Evolutionary conservation across 2,113 vertebrate genomes (phyloP), one percentile per base, ranked within the genome.

Genomic region (Haplochromis vanheusdeni): DNA sequence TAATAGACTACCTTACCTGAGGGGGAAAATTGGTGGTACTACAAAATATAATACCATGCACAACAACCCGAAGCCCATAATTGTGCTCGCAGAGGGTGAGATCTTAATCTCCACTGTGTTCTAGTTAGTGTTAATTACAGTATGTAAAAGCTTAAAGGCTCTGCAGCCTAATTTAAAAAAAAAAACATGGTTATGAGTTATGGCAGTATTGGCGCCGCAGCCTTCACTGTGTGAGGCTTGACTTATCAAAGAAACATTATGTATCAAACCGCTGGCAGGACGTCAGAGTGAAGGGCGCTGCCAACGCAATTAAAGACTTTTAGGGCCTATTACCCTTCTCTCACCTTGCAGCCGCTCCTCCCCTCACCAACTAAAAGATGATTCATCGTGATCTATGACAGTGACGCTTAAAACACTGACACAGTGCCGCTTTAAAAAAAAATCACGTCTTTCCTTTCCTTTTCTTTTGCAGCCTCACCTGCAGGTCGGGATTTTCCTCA

Each of bases 401-500:
- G 26, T 55, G 84, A 77, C 86, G 14, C 35, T n/a, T n/a, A n/a
- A n/a, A n/a, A n/a, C n/a, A n/a, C n/a, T n/a, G n/a, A n/a, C n/a
- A n/a, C n/a, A n/a, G n/a, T n/a, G n/a, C 31, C 70, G 45, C 79
- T 62, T 89, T 2, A 12, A 35, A 65, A 65, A n/a, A 16, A 6
- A 51, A 13, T 21, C n/a, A 14, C 58, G 2, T 17, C 4, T 4
- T 31, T 84, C 7, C 31, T 10, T n/a, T 58, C 37, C 14, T 37
- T 58, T 28, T 47, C 45, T 65, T 79, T 62, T 8, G 8, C 5
- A n/a, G 3, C 40, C 91, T 96, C 96, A 99, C 99, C 98, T 99
- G 98, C 77, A 99, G 95, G 79, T 99, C 98, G 16, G 98, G 98
- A 87, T 99, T 98, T 60, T 99, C 98, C 91, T 98, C 97, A 3